These are phyloP conservation scores for Paracanthobrama guichenoti DNA, from an alignment of 2,113 vertebrate genomes.

Conservation along the genomic window DNA sequence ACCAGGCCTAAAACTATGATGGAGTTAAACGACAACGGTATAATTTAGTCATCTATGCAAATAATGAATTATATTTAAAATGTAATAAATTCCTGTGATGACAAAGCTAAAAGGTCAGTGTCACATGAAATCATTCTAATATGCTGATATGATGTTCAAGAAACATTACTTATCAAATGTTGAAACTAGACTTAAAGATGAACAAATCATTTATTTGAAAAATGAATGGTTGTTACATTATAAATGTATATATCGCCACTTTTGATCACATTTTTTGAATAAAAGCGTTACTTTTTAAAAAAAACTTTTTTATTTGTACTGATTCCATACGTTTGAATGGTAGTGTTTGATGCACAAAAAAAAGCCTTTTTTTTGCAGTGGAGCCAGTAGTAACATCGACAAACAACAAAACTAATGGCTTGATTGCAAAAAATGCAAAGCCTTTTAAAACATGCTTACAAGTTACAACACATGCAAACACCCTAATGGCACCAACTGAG, in stretches of 20 bases:
- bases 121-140: too few species aligned
- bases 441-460: conserved; percentile 3
- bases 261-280: neutral
- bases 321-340: neutral
- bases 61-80: neutral
- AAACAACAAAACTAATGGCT: neutral
- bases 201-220: neutral
- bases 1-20: neutral
- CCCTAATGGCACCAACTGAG: neutral
- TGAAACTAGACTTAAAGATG: neutral
- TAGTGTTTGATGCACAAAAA: neutral
- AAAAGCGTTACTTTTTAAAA: neutral
- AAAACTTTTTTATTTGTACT: neutral
- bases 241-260: neutral
- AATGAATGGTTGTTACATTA: neutral
- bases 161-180: neutral
- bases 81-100: neutral
- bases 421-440: neutral
- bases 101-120: neutral
- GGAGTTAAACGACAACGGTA: neutral
- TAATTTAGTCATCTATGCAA: neutral
- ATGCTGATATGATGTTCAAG: too few species aligned
- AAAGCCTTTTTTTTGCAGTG: neutral
- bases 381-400: neutral
- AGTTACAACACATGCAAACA: neutral